Evolutionary conservation across 2,113 vertebrate genomes (phyloP).

Genomic region (Hipposideros armiger): DNA sequence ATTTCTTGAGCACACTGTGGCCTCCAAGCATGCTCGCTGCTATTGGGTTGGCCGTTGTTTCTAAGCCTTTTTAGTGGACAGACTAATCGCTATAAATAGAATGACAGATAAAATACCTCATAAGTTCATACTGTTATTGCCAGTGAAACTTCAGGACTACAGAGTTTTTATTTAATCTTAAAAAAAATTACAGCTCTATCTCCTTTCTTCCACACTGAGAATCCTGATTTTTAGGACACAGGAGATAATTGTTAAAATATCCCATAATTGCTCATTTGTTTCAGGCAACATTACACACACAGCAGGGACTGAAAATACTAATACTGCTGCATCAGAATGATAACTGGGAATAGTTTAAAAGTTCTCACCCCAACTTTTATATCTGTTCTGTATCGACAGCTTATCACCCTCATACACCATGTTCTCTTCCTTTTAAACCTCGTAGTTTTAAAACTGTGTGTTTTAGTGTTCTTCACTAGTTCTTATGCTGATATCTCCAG

Average conservation of each 20-base stretch:
- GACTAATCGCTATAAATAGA: background rate
- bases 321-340: background rate
- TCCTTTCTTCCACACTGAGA: conserved; percentile 40
- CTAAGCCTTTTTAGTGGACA: background rate
- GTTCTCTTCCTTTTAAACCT: background rate
- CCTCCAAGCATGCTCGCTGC: background rate
- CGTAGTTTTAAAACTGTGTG: background rate
- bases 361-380: background rate
- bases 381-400: background rate
- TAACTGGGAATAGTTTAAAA: background rate
- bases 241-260: background rate
- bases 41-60: background rate
- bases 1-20: background rate
- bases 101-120: background rate
- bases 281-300: conserved; percentile 33
- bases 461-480: background rate
- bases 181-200: background rate
- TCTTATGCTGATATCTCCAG: background rate
- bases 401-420: background rate
- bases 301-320: background rate
- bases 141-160: conserved; percentile 13
- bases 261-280: conserved; percentile 48
- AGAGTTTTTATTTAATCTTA: conserved; percentile 41
- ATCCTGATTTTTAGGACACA: conserved; percentile 45
- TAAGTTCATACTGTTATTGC: conserved; percentile 16